A percentile compares a stretch with the other conserved stretches of the same genome.
These are phyloP conservation scores for Steatocranus sp. DNA, from an alignment of 2,797 vertebrate species.

Conservation along the genomic window DNA sequence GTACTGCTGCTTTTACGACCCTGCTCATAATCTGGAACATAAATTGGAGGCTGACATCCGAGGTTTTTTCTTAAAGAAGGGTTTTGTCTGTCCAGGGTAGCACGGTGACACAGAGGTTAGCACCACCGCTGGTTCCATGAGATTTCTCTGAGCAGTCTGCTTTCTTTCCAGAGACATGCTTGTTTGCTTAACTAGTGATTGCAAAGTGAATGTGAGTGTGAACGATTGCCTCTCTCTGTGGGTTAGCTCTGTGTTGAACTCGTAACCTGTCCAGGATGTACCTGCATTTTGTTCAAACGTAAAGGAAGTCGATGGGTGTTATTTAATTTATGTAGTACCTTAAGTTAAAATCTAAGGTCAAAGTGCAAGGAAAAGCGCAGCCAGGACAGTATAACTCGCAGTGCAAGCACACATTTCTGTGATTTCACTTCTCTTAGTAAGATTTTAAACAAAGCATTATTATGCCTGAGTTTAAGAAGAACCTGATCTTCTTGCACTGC, in stretches of 20 bases:
- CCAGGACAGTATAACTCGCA: not conserved
- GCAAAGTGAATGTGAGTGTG: not conserved
- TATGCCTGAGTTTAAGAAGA: not conserved
- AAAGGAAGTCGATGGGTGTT: not conserved
- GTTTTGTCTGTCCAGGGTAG: not conserved
- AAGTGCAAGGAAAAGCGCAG: not conserved
- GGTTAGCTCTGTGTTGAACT: not conserved
- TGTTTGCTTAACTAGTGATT: not conserved
- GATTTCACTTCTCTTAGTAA: not conserved
- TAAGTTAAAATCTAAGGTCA: not conserved
- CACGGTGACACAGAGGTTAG: fast-evolving
- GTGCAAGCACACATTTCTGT: fast-evolving
- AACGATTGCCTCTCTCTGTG: not conserved
- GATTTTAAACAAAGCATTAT: not conserved
- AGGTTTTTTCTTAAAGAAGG: not conserved
- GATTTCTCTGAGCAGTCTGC: not conserved
- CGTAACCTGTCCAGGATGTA: not conserved
- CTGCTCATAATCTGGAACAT: not conserved
- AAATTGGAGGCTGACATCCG: not conserved
- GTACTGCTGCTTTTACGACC: not conserved
- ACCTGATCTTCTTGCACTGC: not conserved
- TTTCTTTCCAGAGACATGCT: not conserved
- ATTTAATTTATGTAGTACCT: not conserved
- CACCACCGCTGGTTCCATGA: fast-evolving
- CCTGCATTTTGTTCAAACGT: not conserved